Evolutionary conservation across 2,797 vertebrate species (phyloP), one percentile per base, ranked within the genome.

Genomic region (Thaleichthys pacificus): DNA sequence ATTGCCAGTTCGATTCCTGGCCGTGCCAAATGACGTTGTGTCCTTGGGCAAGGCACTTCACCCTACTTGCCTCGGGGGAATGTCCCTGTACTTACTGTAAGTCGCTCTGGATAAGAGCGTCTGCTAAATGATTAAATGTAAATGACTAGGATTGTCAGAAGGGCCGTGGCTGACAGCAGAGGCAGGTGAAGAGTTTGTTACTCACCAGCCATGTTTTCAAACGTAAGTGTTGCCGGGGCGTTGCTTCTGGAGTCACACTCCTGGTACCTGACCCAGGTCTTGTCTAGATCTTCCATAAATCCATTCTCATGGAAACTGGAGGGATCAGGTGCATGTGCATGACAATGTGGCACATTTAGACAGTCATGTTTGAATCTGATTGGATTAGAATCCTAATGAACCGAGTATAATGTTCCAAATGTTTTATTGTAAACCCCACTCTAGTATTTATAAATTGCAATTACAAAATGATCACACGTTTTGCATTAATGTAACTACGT

Each of bases 211-310:
- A 99, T 99, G 86, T 99, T 99, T 91, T 98, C 97, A 35, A 99
- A 99, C 86, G 97, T 99, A 82, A 99, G 97, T 61, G 97, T 99
- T 11, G 97, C 97, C 70, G 97, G 97, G 78, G 97, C 97, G 72
- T 99, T 99, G 92, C 97, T 99, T 78, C 97, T 95, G 12, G 96
- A 98, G 91, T 99, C 97, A 69, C 97, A 99, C 91, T 99, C 97
- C 88, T 99, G 97, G 92, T 99, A 98, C 87, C 97, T 94, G 80
- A 99, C 97, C 97, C 97, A 98, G 11, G 96, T 99, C 92, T 98
- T 98, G 91, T 98, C 97, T 84, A 99, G 92, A 80, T 98, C 97
- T 87, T 99, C 97, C 97, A 99, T 98, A 90, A 99, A 98, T 89
- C 97, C 97, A 0, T 98, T 99, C 91, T 99, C 97, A 0, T 99